Conservation (phyloP, 2,797 vertebrate species). For the Girardinus metallicus region DNA sequence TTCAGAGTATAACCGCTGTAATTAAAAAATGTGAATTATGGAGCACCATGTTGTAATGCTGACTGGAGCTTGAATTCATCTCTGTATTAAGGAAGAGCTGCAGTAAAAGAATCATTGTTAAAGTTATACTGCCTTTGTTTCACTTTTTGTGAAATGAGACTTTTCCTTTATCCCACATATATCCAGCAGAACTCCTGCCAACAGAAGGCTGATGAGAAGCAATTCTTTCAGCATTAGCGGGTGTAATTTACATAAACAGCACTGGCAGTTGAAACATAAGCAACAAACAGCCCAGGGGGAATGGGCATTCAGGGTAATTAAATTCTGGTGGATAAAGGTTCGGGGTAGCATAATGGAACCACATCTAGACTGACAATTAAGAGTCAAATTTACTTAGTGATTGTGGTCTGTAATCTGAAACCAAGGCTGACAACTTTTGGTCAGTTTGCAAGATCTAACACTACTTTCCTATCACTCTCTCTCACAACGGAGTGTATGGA, state of each 20-base stretch:
- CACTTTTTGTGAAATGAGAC: neutral
- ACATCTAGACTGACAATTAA: neutral
- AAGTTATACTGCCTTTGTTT: neutral
- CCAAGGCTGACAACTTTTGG: neutral
- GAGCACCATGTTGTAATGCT: neutral
- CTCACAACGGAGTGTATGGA: neutral
- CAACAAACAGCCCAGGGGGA: neutral
- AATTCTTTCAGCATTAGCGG: neutral
- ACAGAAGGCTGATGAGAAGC: constrained; percentile 1
- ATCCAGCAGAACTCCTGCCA: neutral
- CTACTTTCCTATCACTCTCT: neutral
- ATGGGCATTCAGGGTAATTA: constrained; percentile 1
- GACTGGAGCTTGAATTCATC: neutral
- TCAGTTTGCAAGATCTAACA: neutral
- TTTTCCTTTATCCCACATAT: neutral
- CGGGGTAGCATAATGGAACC: neutral
- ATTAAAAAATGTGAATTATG: neutral
- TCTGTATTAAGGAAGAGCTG: neutral
- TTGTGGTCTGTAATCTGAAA: neutral
- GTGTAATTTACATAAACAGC: constrained; percentile 3
- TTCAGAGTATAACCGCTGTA: neutral
- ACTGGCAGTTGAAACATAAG: constrained; percentile 5
- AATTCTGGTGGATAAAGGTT: neutral
- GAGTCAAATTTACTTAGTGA: constrained; percentile 1
- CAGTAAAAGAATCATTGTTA: neutral